These are phyloP conservation scores for Kryphioiulus occultus DNA, from an alignment of 2,888 invertebrate species.

Conservation along the genomic window DNA sequence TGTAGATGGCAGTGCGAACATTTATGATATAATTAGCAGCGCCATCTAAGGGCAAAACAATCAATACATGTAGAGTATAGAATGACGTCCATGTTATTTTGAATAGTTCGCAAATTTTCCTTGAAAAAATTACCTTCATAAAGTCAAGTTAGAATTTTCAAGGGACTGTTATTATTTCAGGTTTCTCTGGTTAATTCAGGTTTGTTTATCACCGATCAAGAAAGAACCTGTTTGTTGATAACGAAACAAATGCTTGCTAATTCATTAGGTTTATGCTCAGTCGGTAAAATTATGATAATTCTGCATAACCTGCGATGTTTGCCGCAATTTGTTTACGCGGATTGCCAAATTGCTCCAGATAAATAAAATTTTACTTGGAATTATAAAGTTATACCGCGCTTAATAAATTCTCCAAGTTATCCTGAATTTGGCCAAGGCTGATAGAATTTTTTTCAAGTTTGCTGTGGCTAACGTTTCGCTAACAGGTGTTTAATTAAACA, in stretches of 20 bases:
- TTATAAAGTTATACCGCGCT: not conserved
- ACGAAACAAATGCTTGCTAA: not conserved
- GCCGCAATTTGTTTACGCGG: not conserved
- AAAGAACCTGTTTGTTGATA: not conserved
- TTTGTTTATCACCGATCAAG: not conserved
- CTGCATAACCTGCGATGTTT: not conserved
- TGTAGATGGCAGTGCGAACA: no score
- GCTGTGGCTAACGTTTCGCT: not conserved
- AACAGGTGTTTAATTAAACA: not conserved
- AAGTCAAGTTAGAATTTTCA: not conserved
- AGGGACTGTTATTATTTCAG: not conserved
- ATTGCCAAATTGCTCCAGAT: constrained; percentile 20
- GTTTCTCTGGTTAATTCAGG: not conserved
- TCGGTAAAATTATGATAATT: not conserved
- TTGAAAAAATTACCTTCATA: not conserved
- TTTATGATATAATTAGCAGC: no score
- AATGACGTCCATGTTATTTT: not conserved
- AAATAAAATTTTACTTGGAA: not conserved
- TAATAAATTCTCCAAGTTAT: not conserved
- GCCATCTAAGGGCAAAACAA: no score
- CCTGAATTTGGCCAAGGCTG: constrained; percentile 14
- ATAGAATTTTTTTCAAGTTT: not conserved
- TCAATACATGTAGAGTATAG: no score
- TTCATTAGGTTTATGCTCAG: not conserved
- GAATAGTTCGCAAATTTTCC: not conserved